Base-by-base conservation (phyloP, 1,140 invertebrate genomes). In the Philopotamus ludificatus region DNA sequence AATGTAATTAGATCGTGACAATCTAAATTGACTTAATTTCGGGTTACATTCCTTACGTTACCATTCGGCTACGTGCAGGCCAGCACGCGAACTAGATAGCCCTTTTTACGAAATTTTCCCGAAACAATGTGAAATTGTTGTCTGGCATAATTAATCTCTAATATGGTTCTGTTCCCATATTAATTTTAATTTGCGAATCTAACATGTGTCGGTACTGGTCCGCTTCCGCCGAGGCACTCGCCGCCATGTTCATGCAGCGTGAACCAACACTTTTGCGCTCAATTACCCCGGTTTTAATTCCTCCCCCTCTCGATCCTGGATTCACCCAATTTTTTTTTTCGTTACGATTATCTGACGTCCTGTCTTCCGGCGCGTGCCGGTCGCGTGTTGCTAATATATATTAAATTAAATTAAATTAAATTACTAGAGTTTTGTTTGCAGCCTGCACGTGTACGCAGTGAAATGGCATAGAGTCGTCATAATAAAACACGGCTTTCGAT, bases 11-110 rank as follows among this genome's bases (percentile, higher is more conserved):
- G 57, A 60, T 60, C 57, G 57, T 34, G 57, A 42, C 57, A 47
- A 47, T 60, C 57, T 60, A 60, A 60, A 60, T 60, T 47, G 57
- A 60, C 57, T 60, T 60, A 60, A 60, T 60, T 60, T 60, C 42
- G 44, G 57, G 42, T 60, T 60, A 49, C 44, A 49, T 60, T 45
- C 44, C 44, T 44, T 42, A 60, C 21, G 39, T 39, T 12, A 42
- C 16, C 21, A 21, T 50, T 25, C 23, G 15, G 54, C 34, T 28
- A 57, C 21, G 12, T 1, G 47, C n/a, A 42, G 18, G 12, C 23
- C 42, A 39, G n/a, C 53, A 55, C 39, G 34, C 54, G 20, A 57
- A 21, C 25, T 34, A 12, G n/a, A 18, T 44, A 18, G 42, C 42
- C 42, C 18, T 3, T 20, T 4, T n/a, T 18, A 21, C 47, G 47